Evolutionary conservation across 2,113 vertebrate species (phyloP).

Genomic region (Sialia sialis): DNA sequence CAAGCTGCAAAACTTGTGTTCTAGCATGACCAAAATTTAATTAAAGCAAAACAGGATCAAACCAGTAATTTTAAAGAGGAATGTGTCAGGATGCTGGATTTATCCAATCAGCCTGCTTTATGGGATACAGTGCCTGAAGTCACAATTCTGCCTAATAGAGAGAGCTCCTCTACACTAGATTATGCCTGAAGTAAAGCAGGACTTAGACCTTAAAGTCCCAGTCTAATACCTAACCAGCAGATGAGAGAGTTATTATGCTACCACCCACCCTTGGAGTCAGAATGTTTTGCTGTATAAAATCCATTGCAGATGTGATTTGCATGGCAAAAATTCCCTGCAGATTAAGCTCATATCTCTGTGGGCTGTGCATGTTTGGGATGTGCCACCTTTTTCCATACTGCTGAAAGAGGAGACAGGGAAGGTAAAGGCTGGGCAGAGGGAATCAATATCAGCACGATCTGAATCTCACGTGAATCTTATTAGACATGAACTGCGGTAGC

Average conservation of each 20-base stretch:
- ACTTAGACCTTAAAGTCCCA: not conserved
- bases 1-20: fast-evolving
- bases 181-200: not conserved
- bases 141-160: not conserved
- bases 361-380: not conserved
- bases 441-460: not conserved
- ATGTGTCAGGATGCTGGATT: not conserved
- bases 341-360: not conserved
- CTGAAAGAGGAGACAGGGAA: not conserved
- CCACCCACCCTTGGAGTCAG: not conserved
- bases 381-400: not conserved
- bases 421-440: not conserved
- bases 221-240: not conserved
- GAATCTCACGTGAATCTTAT: not conserved
- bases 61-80: not conserved
- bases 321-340: not conserved
- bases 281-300: not conserved
- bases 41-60: not conserved
- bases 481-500: not conserved
- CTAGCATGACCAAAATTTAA: not conserved
- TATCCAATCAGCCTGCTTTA: not conserved
- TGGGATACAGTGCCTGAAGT: not conserved
- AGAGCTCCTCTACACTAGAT: not conserved
- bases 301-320: not conserved
- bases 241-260: not conserved